Conservation (phyloP, 1,140 invertebrate species). For the Papilio glaucus region DNA sequence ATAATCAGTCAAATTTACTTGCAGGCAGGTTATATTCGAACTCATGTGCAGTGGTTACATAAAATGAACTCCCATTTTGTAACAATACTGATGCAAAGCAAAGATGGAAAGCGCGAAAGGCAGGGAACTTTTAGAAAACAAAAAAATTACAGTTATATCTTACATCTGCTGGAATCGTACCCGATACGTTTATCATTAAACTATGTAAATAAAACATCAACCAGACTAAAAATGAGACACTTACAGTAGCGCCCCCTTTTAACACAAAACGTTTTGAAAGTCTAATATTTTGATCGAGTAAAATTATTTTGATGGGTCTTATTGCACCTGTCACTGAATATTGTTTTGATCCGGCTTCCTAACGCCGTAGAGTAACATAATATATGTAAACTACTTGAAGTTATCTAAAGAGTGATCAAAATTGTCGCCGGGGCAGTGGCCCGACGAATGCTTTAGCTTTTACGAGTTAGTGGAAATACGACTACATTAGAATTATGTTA, state of each 20-base stretch:
- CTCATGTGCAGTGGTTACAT: too few species aligned
- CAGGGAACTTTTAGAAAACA: too few species aligned
- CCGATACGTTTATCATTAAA: too few species aligned
- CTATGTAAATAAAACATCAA: too few species aligned
- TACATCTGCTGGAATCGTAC: too few species aligned
- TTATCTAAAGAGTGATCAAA: constrained; percentile 13
- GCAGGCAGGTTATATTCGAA: too few species aligned
- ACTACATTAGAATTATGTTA: constrained; percentile 26
- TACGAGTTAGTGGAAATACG: constrained; percentile 13
- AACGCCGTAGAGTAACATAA: neutral
- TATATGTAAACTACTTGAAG: constrained; percentile 1
- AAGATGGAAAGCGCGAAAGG: too few species aligned
- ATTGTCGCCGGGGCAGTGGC: constrained; percentile 17
- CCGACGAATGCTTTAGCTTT: constrained; percentile 15
- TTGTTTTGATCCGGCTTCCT: neutral
- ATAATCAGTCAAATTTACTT: neutral
- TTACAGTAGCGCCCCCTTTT: too few species aligned
- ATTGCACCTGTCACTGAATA: neutral
- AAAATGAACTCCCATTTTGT: too few species aligned
- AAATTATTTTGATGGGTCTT: neutral
- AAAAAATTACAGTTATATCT: too few species aligned
- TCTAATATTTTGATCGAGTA: neutral
- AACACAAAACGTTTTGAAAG: neutral
- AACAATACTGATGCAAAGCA: too few species aligned
- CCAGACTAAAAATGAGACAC: too few species aligned